Conservation (phyloP, 1,140 invertebrate genomes). For the Cydia strobilella region DNA sequence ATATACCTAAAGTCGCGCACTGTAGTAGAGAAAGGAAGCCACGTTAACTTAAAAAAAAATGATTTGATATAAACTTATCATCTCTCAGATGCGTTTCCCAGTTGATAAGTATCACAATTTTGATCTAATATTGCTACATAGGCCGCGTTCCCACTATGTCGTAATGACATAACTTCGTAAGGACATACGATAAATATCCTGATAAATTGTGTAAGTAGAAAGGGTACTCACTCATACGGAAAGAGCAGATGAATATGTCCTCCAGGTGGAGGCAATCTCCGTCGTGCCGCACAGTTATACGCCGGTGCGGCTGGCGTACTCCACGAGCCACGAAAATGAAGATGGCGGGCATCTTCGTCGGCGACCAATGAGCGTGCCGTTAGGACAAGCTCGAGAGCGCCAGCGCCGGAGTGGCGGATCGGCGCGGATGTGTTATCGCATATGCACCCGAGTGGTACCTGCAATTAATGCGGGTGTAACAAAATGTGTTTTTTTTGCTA, state of each 20-base stretch:
- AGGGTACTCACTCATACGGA: slow-evolving; percentile 78
- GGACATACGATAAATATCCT: too few relatives aligned
- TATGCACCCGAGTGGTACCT: slow-evolving; percentile 83
- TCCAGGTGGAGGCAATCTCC: slow-evolving; percentile 82
- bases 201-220: not conserved
- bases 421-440: slow-evolving; percentile 82
- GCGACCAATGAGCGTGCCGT: slow-evolving; percentile 79
- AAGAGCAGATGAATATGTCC: slow-evolving; percentile 81
- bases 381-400: slow-evolving; percentile 74
- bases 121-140: too few relatives aligned
- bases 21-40: too few relatives aligned
- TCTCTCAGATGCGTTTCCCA: too few relatives aligned
- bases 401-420: slow-evolving; percentile 45
- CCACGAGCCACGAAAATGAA: slow-evolving; percentile 86
- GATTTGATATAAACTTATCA: too few relatives aligned
- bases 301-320: slow-evolving; percentile 67
- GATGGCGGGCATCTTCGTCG: slow-evolving; percentile 85
- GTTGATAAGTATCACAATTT: too few relatives aligned
- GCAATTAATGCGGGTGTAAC: slow-evolving; percentile 43
- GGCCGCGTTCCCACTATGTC: too few relatives aligned
- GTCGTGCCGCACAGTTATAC: slow-evolving; percentile 48
- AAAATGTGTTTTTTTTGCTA: too few relatives aligned
- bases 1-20: too few relatives aligned
- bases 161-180: too few relatives aligned
- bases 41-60: too few relatives aligned